Percentiles rank a stretch among this genome's conserved stretches.
phyloP scores from a whole-genome alignment of 2,113 vertebrate species.

The Pelusios castaneus region DNA sequence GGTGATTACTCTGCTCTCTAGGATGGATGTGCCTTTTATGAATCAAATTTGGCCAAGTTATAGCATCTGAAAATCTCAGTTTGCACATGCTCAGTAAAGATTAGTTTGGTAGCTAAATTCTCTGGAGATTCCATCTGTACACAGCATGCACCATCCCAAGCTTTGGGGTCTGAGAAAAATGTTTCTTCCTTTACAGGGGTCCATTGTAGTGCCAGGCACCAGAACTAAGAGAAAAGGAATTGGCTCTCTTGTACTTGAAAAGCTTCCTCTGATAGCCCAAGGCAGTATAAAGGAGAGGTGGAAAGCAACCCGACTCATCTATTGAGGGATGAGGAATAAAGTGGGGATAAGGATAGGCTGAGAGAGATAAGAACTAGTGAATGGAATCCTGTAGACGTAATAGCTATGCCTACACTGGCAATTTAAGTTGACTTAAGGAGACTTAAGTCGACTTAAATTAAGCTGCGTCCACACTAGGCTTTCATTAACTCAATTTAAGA shows the following conservation, averaged over 20 bases:
- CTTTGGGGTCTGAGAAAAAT: background rate
- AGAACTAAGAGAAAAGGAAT: rapidly evolving
- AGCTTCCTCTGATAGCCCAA: rapidly evolving
- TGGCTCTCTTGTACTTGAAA: background rate
- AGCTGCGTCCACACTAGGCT: no score
- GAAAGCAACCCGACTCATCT: rapidly evolving
- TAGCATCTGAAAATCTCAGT: background rate
- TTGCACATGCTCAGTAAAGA: background rate
- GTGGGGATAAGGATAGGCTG: background rate
- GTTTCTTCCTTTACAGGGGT: background rate
- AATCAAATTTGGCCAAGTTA: background rate
- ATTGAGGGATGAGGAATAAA: rapidly evolving
- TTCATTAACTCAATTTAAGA: no score
- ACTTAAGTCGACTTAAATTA: no score
- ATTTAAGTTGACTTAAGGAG: no score
- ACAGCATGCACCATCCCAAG: rapidly evolving
- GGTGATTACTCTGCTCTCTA: background rate
- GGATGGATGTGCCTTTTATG: background rate
- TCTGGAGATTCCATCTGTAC: background rate
- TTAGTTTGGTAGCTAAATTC: background rate
- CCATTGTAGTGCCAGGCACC: rapidly evolving
- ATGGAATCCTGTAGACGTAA: background rate
- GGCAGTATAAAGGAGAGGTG: rapidly evolving
- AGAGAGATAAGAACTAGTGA: background rate
- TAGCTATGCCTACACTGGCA: no score